phyloP scores from a whole-genome alignment of 2,797 vertebrate genomes.

The Tokudaia muenninki region DNA sequence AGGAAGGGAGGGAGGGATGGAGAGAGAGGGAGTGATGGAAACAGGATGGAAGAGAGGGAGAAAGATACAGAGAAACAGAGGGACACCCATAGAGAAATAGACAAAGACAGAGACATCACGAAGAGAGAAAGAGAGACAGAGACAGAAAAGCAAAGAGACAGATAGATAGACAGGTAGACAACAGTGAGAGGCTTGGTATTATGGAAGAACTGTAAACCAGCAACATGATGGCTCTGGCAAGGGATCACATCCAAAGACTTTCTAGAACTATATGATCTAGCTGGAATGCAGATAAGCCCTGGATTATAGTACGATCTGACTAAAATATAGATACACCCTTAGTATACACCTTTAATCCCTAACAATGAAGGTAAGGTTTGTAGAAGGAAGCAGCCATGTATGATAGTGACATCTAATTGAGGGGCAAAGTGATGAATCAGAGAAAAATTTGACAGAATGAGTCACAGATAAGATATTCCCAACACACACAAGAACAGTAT shows the following conservation, averaged over 20 bases:
- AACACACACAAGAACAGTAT: background rate
- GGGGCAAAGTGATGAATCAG: background rate
- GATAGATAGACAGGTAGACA: fast-evolving
- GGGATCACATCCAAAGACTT: background rate
- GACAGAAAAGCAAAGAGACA: background rate
- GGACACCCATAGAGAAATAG: background rate
- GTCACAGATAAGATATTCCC: background rate
- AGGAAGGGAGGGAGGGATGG: background rate
- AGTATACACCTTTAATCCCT: background rate
- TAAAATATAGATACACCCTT: background rate
- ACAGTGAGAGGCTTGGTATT: background rate
- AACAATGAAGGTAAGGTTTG: background rate
- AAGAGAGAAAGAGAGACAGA: background rate
- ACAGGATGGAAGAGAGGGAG: background rate
- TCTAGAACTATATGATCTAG: background rate
- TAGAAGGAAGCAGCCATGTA: background rate
- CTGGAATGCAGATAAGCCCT: background rate
- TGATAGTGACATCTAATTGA: background rate
- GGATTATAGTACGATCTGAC: background rate
- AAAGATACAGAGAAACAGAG: background rate
- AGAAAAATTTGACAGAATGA: background rate
- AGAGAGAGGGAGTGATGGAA: background rate
- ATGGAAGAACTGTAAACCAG: background rate
- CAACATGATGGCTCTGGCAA: background rate
- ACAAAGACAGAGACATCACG: background rate